These are phyloP conservation scores for Gila robusta DNA, from an alignment of 2,797 vertebrate genomes.

Conservation along the genomic window DNA sequence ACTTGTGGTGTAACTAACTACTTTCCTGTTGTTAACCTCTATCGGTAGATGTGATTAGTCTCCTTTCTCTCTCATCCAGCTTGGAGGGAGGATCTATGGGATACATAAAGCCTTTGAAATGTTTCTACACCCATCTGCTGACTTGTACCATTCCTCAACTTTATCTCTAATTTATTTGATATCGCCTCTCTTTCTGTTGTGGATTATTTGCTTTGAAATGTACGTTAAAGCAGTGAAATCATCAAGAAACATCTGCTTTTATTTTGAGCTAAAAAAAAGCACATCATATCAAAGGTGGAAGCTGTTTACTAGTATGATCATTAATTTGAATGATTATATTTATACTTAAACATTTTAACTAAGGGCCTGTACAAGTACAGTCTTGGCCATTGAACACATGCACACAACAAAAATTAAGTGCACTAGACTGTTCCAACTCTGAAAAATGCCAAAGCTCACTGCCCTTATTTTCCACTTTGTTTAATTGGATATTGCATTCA, in stretches of 20 bases:
- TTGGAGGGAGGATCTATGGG: constrained; percentile 33
- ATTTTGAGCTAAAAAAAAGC: neutral
- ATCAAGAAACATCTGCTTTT: constrained; percentile 22
- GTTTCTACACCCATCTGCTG: constrained; percentile 39
- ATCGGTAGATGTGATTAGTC: constrained; percentile 24
- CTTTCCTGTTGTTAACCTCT: neutral
- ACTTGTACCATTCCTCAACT: constrained; percentile 2
- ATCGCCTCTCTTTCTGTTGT: constrained; percentile 11
- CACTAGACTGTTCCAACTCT: neutral
- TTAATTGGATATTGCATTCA: neutral
- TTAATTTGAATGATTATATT: constrained; percentile 11
- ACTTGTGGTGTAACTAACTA: neutral
- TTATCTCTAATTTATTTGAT: constrained; percentile 30
- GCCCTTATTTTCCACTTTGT: neutral
- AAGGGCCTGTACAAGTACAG: neutral
- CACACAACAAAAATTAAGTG: neutral
- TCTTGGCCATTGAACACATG: neutral
- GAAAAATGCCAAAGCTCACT: neutral
- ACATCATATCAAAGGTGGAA: neutral
- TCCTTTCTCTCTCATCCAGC: constrained; percentile 31
- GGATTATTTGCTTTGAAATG: constrained; percentile 22
- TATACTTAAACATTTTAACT: neutral
- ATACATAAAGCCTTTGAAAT: constrained; percentile 39
- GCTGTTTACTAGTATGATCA: neutral
- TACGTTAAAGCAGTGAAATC: neutral